These are phyloP conservation scores for Smittia aterrima DNA, from an alignment of 2,888 invertebrate species.

Conservation along the genomic window DNA sequence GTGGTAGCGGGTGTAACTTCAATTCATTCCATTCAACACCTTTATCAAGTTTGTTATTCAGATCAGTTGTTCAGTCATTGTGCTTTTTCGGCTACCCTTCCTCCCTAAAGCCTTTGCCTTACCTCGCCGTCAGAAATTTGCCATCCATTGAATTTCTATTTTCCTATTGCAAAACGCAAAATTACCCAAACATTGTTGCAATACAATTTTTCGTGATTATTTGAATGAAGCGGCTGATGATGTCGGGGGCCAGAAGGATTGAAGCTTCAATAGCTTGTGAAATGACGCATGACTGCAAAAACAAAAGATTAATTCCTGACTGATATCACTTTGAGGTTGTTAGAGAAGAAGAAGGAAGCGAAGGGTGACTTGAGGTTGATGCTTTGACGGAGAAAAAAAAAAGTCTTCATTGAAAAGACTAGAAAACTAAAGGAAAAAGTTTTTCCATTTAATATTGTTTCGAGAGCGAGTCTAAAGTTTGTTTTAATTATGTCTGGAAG, in stretches of 20 bases:
- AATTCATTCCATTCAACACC: slow-evolving; percentile 33
- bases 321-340: not conserved
- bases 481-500: slow-evolving; percentile 42
- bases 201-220: not conserved
- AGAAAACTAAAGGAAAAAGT: slow-evolving; percentile 2
- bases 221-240: not conserved
- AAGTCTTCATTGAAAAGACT: not conserved
- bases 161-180: slow-evolving; percentile 11
- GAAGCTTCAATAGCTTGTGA: no score
- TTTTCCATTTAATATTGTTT: slow-evolving; percentile 32
- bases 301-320: slow-evolving; percentile 27
- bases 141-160: not conserved
- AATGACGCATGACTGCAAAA: not conserved
- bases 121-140: slow-evolving; percentile 10
- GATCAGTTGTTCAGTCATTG: slow-evolving; percentile 39
- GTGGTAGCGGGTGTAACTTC: not conserved
- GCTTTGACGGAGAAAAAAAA: not conserved
- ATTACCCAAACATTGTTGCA: slow-evolving; percentile 18
- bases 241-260: no score
- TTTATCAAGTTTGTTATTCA: slow-evolving; percentile 41
- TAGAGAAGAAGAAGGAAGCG: not conserved
- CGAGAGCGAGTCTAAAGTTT: slow-evolving; percentile 34
- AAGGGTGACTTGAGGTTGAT: not conserved
- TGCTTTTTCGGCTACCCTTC: slow-evolving; percentile 8
- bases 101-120: not conserved